Evolutionary conservation across 1,140 invertebrate species (phyloP).

Genomic region (Marisa cornuarietis): DNA sequence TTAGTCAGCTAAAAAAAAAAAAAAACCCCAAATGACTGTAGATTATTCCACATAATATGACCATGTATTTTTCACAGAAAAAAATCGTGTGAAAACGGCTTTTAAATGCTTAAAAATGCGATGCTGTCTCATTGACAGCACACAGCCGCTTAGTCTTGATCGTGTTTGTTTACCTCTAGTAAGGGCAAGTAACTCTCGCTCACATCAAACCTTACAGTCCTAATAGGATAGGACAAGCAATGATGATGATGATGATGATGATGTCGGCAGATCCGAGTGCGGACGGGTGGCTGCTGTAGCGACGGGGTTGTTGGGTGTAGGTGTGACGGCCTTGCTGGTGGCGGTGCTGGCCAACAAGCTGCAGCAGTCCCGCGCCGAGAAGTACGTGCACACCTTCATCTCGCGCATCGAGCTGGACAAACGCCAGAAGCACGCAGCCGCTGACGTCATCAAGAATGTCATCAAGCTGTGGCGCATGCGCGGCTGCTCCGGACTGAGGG

Average conservation of each 20-base stretch:
- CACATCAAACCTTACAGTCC: too few relatives aligned
- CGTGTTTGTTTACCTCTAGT: too few relatives aligned
- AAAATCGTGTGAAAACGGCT: too few relatives aligned
- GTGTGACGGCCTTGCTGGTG: slow-evolving; percentile 65
- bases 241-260: slow-evolving; percentile 14
- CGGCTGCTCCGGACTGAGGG: not conserved
- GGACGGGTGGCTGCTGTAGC: slow-evolving; percentile 62
- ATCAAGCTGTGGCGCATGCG: slow-evolving; percentile 43
- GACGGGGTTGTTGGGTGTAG: slow-evolving; percentile 65
- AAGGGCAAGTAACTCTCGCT: too few relatives aligned
- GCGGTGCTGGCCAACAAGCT: slow-evolving; percentile 64
- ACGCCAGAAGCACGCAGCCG: slow-evolving; percentile 60
- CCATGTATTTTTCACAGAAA: too few relatives aligned
- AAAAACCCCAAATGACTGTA: too few relatives aligned
- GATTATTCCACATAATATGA: too few relatives aligned
- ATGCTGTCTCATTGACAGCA: too few relatives aligned
- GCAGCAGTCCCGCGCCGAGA: slow-evolving; percentile 63
- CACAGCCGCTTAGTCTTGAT: too few relatives aligned
- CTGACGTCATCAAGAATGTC: slow-evolving; percentile 60
- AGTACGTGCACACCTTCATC: slow-evolving; percentile 65
- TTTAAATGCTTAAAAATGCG: too few relatives aligned
- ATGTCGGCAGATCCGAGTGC: slow-evolving; percentile 58
- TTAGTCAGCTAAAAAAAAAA: too few relatives aligned
- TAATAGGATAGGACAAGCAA: not conserved
- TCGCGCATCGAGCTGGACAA: slow-evolving; percentile 62